These are phyloP conservation scores for Amphimallon solstitiale DNA, from an alignment of 2,888 invertebrate species.

Conservation along the genomic window DNA sequence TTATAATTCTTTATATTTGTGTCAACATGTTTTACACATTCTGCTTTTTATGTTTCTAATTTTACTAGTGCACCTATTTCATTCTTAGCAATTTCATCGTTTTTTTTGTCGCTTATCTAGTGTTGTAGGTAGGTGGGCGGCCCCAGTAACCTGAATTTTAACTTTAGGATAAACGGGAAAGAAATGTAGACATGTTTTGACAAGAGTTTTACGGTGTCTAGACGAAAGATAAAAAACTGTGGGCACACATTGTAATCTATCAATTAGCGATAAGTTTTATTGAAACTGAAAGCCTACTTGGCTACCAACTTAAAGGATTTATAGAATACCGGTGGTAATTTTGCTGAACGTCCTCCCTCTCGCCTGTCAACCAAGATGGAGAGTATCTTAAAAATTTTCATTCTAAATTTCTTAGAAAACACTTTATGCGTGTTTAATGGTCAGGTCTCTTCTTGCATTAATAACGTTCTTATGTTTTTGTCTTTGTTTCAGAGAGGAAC, in stretches of 20 bases:
- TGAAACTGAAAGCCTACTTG: conserved; percentile 30
- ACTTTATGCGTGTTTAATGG: conserved; percentile 29
- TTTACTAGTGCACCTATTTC: too few species aligned
- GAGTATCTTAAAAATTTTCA: background rate
- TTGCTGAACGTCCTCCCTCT: conserved; percentile 2
- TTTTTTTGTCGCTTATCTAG: background rate
- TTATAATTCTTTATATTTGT: too few species aligned
- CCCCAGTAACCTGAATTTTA: too few species aligned
- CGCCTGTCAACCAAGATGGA: background rate
- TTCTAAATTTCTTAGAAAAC: conserved; percentile 19
- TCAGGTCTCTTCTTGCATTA: background rate
- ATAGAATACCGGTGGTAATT: conserved; percentile 9
- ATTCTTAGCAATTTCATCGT: too few species aligned
- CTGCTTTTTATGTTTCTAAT: too few species aligned
- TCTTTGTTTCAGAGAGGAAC: conserved; percentile 84
- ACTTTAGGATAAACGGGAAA: background rate
- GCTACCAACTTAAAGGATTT: conserved; percentile 35
- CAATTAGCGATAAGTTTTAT: conserved; percentile 40
- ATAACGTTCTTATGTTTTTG: conserved; percentile 25
- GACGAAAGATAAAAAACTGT: conserved; percentile 30
- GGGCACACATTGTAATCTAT: conserved; percentile 37
- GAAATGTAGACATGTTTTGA: conserved; percentile 13
- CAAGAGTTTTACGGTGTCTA: conserved; percentile 36
- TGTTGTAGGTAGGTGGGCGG: background rate
- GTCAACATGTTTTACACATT: too few species aligned